Evolutionary conservation across 1,140 invertebrate genomes (phyloP).

Genomic region (Aphidius gifuensis): DNA sequence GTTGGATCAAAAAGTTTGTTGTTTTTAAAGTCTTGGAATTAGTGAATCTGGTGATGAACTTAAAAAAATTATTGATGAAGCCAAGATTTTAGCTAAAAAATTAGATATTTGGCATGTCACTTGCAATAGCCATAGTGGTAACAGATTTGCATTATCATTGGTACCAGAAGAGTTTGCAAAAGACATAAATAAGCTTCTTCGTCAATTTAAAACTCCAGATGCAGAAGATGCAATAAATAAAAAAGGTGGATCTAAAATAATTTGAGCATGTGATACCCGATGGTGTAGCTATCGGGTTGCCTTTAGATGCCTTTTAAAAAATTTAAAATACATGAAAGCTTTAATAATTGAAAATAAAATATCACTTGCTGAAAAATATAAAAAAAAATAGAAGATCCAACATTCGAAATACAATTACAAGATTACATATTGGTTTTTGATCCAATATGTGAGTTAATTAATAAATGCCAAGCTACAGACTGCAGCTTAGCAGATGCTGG

Average conservation of each 20-base stretch:
- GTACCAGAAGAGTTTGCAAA: background rate
- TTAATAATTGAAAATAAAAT: slow-evolving; percentile 1
- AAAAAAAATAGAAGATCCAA: slow-evolving; percentile 5
- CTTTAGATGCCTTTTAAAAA: slow-evolving; percentile 15
- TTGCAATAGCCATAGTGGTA: slow-evolving; percentile 19
- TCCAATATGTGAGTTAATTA: slow-evolving; percentile 17
- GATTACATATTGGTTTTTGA: slow-evolving; percentile 16
- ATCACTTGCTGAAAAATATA: background rate
- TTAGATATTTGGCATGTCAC: slow-evolving; percentile 20
- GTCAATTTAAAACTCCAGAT: background rate
- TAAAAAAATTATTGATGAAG: slow-evolving; percentile 10
- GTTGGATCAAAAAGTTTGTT: background rate
- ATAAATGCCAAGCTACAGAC: slow-evolving; percentile 13
- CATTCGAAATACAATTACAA: slow-evolving; percentile 14
- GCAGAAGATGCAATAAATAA: slow-evolving; percentile 6
- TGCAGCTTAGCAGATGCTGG: slow-evolving; percentile 13
- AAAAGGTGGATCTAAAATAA: slow-evolving; percentile 8
- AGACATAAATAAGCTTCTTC: slow-evolving; percentile 3
- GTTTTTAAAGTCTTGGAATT: slow-evolving; percentile 6
- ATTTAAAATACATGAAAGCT: slow-evolving; percentile 16
- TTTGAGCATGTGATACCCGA: slow-evolving; percentile 12
- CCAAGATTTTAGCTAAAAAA: slow-evolving; percentile 10
- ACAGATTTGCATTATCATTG: slow-evolving; percentile 21
- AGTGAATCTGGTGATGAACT: background rate
- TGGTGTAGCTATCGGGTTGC: slow-evolving; percentile 18